A percentile compares a stretch with the other conserved stretches of the same genome.
These are phyloP conservation scores for Geodia barretti DNA, from an alignment of 37 sponge, comb jelly and placozoan species.

Conservation along the genomic window DNA sequence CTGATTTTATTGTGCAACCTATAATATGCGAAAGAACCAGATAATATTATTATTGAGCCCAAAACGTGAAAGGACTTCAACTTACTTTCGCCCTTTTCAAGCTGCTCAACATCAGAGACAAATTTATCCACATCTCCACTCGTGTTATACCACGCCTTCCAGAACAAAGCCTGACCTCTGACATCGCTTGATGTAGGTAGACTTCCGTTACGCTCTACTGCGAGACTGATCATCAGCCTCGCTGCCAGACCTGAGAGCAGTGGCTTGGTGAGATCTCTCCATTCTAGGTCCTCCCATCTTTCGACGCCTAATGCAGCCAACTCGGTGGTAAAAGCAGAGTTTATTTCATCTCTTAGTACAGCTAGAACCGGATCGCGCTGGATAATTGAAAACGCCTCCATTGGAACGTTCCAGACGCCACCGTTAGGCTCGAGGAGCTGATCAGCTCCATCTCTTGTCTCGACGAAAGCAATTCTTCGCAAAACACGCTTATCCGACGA, in stretches of 20 bases:
- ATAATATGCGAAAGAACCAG: not conserved
- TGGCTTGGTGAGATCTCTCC: not conserved
- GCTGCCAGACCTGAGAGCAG: slow-evolving; percentile 30
- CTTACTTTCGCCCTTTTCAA: not conserved
- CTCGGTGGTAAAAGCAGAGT: not conserved
- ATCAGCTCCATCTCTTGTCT: not conserved
- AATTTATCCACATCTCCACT: not conserved
- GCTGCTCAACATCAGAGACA: not conserved
- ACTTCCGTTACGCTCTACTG: not conserved
- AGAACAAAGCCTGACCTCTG: not conserved
- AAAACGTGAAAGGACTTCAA: too few relatives aligned
- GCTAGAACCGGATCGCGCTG: not conserved
- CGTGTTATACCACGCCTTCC: not conserved
- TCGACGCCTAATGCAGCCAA: not conserved
- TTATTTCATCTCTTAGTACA: not conserved
- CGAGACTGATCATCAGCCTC: not conserved
- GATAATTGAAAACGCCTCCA: not conserved
- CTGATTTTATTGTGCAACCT: slow-evolving; percentile 10
- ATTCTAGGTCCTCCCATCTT: slow-evolving; percentile 2
- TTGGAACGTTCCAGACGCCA: not conserved
- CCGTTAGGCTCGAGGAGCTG: not conserved
- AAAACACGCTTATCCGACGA: not conserved
- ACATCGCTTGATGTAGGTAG: not conserved
- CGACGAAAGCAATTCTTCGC: slow-evolving; percentile 7
- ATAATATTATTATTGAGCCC: too few relatives aligned